Evolutionary conservation across 2,113 vertebrate genomes (phyloP), one percentile per base, ranked within the genome.

Genomic region (Vulpes vulpes): DNA sequence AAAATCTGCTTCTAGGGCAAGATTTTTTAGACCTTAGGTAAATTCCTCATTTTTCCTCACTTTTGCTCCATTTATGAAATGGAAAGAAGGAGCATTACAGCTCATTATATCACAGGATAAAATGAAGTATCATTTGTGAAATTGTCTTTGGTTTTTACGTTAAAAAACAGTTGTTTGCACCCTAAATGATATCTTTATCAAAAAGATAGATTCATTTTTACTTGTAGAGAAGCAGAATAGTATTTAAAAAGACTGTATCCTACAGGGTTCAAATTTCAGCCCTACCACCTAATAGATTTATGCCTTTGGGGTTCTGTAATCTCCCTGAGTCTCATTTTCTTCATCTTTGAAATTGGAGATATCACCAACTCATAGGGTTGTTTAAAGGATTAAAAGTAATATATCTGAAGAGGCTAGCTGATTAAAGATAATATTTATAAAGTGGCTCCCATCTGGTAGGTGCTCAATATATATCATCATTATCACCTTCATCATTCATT

Each of bases 11-110:
- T 82, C 60, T 86, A 73, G 11, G 20, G 64, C 30, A 89, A 86
- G 32, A 23, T 60, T 11, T 74, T 96, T 78, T 62, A 94, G 25
- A 76, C 20, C 35, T 55, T 43, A 51, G 14, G 1, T n/a, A 83
- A 94, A 67, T 87, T 73, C 49, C 49, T 92, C 53, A 55, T 32
- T 35, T 35, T 35, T 35, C 51, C 49, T 91, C 57, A 73, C 19
- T 93, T 95, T 88, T 85, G 23, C 2, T 64, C 35, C 49, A 38
- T 71, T 93, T 91, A 51, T 76, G 84, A 88, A 92, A 85, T 93
- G 51, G 53, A 35, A 80, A 81, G 69, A 59, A 35, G 62, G 71
- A 74, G 51, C 20, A 65, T 43, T 35, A 43, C 2, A 38, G 73
- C 32, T 86, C 53, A 27, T 92, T 64, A 51, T 3, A 38, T 87